phyloP scores from a whole-genome alignment of 1,140 invertebrate genomes.

The Lordiphosa collinella region DNA sequence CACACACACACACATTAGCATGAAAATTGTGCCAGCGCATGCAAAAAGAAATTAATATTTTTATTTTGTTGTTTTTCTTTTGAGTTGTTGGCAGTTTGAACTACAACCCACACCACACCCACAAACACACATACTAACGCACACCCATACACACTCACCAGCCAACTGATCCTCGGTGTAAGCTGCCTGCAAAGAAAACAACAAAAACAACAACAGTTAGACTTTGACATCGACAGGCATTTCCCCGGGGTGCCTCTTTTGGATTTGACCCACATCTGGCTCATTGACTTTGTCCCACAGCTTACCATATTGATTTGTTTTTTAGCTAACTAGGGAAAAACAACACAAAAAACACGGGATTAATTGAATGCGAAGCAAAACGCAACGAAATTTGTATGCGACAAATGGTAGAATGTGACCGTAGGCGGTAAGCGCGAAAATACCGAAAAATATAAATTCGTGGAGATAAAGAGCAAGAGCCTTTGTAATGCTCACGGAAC shows the following conservation, averaged over 20 bases:
- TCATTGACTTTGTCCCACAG: slow-evolving; percentile 1
- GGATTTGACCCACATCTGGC: not conserved
- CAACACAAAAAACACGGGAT: slow-evolving; percentile 63
- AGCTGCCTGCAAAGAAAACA: slow-evolving; percentile 85
- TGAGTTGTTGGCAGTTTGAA: slow-evolving; percentile 48
- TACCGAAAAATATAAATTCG: too few relatives aligned
- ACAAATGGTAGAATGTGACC: slow-evolving; percentile 2
- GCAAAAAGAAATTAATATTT: slow-evolving; percentile 23
- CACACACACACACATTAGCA: too few relatives aligned
- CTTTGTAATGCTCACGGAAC: too few relatives aligned
- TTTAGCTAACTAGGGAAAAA: slow-evolving; percentile 37
- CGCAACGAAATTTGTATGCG: slow-evolving; percentile 26
- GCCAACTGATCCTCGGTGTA: slow-evolving; percentile 94
- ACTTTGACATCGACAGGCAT: not conserved
- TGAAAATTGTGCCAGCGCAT: slow-evolving; percentile 57
- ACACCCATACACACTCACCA: slow-evolving; percentile 84
- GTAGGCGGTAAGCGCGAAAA: not conserved
- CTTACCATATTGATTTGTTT: slow-evolving; percentile 64
- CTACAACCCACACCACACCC: slow-evolving; percentile 33
- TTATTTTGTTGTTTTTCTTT: slow-evolving; percentile 11
- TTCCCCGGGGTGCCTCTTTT: too few relatives aligned
- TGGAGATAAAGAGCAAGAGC: too few relatives aligned
- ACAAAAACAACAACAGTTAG: slow-evolving; percentile 15
- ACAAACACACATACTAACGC: slow-evolving; percentile 16
- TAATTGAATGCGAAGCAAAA: slow-evolving; percentile 41